Conservation (phyloP, 2,888 invertebrate genomes). For the Caenorhabditis sp. region DNA sequence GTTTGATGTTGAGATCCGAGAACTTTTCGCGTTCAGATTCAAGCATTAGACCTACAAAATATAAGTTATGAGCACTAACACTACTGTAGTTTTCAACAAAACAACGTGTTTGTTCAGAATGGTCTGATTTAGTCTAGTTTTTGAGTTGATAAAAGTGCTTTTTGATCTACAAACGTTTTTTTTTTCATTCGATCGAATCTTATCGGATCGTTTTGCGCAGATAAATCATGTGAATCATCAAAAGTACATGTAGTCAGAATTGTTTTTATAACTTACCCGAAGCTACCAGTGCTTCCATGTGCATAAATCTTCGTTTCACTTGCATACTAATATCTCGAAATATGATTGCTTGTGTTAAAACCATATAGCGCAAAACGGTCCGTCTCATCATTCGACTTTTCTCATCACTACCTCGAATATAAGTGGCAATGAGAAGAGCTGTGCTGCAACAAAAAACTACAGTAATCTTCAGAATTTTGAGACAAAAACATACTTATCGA, state of each 20-base stretch:
- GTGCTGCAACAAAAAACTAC: conserved; percentile 38
- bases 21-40: conserved; percentile 43
- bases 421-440: conserved; percentile 55
- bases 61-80: too few relatives aligned
- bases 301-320: conserved; percentile 48
- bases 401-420: conserved; percentile 59
- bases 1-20: conserved; percentile 33
- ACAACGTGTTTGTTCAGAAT: too few relatives aligned
- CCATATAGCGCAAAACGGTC: conserved; percentile 62
- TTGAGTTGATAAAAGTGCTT: too few relatives aligned
- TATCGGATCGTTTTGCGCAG: too few relatives aligned
- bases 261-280: conserved; percentile 43
- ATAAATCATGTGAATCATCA: too few relatives aligned
- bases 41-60: conserved; percentile 43
- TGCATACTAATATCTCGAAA: conserved; percentile 55
- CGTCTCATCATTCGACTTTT: conserved; percentile 54
- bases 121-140: too few relatives aligned
- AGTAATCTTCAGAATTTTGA: too few relatives aligned
- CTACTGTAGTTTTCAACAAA: not conserved
- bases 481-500: conserved; percentile 45
- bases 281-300: conserved; percentile 51
- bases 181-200: too few relatives aligned
- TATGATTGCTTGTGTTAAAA: conserved; percentile 62
- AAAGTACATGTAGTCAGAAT: too few relatives aligned
- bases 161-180: conserved; percentile 25